Evolutionary conservation across 1,140 invertebrate genomes (phyloP).

Genomic region (Trichoplusia ni): DNA sequence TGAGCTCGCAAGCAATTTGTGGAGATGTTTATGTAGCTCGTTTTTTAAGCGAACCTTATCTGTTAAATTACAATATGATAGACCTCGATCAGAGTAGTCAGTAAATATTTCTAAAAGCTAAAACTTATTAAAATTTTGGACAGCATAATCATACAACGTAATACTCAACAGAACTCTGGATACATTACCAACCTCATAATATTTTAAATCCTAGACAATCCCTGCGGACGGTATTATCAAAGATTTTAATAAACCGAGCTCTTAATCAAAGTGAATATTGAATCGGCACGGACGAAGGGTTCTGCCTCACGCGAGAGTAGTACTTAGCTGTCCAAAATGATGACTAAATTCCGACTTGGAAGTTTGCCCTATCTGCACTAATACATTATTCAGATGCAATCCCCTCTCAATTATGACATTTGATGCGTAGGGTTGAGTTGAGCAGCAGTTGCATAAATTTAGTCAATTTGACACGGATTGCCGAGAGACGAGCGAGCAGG

Average conservation of each 20-base stretch:
- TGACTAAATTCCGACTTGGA: slow-evolving; percentile 33
- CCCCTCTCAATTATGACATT: slow-evolving; percentile 71
- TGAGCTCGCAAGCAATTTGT: no score
- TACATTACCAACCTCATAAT: not conserved
- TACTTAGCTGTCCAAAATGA: slow-evolving; percentile 18
- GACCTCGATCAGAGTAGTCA: no score
- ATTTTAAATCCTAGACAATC: slow-evolving; percentile 4
- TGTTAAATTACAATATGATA: no score
- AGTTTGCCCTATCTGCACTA: slow-evolving; percentile 40
- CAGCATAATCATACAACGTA: not conserved
- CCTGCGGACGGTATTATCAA: no score
- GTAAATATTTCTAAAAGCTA: no score
- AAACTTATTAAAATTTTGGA: not conserved
- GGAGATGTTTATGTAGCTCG: no score
- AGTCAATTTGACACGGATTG: slow-evolving; percentile 70
- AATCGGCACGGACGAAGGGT: not conserved
- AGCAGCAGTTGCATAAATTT: slow-evolving; percentile 75
- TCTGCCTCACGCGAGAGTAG: not conserved
- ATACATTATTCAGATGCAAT: slow-evolving; percentile 63
- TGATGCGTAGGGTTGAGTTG: slow-evolving; percentile 59
- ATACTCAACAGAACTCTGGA: not conserved
- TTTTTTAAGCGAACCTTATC: no score
- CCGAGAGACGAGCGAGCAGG: not conserved
- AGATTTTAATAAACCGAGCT: no score
- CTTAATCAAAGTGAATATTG: slow-evolving; percentile 27